phyloP scores from a whole-genome alignment of 2,113 vertebrate species.

The Cyprinodon tularosa region DNA sequence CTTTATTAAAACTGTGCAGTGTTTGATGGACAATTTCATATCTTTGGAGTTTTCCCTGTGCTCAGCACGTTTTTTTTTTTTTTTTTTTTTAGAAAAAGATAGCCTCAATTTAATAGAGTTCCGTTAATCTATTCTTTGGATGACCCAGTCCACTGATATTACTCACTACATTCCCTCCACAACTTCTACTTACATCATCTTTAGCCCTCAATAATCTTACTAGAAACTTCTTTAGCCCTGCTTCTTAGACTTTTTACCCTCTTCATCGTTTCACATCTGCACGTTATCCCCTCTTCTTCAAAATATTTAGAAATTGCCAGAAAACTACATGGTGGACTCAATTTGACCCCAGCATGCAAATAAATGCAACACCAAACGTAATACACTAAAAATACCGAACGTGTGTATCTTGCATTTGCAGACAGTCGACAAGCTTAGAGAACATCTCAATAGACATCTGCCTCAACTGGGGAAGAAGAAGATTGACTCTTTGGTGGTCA shows the following conservation, averaged over 20 bases:
- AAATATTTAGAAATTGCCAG: slow-evolving; percentile 31
- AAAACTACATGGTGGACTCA: slow-evolving; percentile 46
- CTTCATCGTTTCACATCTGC: neutral
- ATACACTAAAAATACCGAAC: slow-evolving; percentile 14
- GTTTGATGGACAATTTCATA: slow-evolving; percentile 70
- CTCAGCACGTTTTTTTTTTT: slow-evolving; percentile 55
- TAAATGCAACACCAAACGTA: neutral
- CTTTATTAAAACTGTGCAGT: neutral
- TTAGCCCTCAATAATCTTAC: neutral
- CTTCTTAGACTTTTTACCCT: neutral
- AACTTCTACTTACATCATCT: slow-evolving; percentile 10
- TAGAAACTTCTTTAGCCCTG: fast-evolving
- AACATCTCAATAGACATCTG: slow-evolving; percentile 88
- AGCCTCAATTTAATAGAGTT: slow-evolving; percentile 67
- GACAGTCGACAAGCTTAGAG: slow-evolving; percentile 92
- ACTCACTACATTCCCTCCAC: slow-evolving; percentile 29
- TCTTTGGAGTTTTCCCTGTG: slow-evolving; percentile 44
- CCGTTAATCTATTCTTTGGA: slow-evolving; percentile 64
- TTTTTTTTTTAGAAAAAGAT: slow-evolving; percentile 55
- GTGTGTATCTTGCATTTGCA: slow-evolving; percentile 59
- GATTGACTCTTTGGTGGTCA: slow-evolving; percentile 88
- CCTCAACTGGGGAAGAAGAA: slow-evolving; percentile 90
- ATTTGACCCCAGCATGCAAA: slow-evolving; percentile 52
- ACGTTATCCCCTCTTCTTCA: neutral
- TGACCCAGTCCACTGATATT: slow-evolving; percentile 36